Evolutionary conservation across 2,888 invertebrate species (phyloP).

Genomic region (Lacanobia wlatinum): DNA sequence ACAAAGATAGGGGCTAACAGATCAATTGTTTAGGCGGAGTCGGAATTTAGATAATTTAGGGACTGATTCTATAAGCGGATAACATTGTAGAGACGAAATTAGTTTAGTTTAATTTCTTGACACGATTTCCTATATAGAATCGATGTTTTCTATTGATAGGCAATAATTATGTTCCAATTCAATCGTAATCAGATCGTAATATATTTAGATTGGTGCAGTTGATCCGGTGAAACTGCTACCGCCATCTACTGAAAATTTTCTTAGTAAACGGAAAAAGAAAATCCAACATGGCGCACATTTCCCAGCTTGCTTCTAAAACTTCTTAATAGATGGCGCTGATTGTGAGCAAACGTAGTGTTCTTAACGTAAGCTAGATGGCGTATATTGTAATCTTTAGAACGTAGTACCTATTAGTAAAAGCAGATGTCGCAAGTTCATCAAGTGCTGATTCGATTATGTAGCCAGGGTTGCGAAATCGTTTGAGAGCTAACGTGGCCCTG

Average conservation of each 20-base stretch:
- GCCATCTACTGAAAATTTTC: slow-evolving; percentile 42
- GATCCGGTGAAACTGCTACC: slow-evolving; percentile 1
- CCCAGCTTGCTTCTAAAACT: neutral
- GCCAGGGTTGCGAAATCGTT: no score
- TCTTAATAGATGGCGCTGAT: slow-evolving; percentile 49
- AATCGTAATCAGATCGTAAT: neutral
- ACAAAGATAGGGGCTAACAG: slow-evolving; percentile 48
- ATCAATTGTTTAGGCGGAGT: slow-evolving; percentile 55
- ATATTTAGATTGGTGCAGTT: neutral
- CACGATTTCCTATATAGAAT: neutral
- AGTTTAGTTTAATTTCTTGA: neutral
- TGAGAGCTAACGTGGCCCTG: no score
- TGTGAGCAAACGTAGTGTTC: neutral
- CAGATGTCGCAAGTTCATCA: slow-evolving; percentile 63
- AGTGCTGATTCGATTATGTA: no score
- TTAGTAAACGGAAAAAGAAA: slow-evolving; percentile 1
- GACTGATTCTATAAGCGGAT: slow-evolving; percentile 8
- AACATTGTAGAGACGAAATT: slow-evolving; percentile 2
- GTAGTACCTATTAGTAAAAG: neutral
- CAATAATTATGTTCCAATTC: neutral
- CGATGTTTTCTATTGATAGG: neutral
- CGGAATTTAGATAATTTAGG: slow-evolving; percentile 27
- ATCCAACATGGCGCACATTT: slow-evolving; percentile 20
- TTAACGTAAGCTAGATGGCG: slow-evolving; percentile 41
- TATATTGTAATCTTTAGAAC: neutral